A percentile compares a stretch with the other conserved stretches of the same genome.
Conservation (phyloP, 2,797 vertebrate genomes). For the Poecilia velifera region DNA sequence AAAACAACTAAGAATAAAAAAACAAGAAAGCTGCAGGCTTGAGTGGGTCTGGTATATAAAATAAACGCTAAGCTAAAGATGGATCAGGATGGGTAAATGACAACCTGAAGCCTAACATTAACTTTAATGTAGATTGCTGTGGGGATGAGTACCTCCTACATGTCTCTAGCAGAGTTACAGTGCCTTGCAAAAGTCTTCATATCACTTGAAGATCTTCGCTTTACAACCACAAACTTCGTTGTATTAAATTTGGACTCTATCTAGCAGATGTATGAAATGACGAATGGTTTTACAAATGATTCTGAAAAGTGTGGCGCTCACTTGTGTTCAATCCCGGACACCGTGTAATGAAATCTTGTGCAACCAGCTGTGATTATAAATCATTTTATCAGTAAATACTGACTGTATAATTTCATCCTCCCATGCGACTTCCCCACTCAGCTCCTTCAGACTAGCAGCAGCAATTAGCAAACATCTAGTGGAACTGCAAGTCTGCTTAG, state of each 20-base stretch:
- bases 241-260: neutral
- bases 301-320: neutral
- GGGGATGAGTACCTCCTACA: slow-evolving; percentile 26
- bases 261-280: neutral
- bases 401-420: neutral
- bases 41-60: slow-evolving; percentile 13
- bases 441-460: too few species aligned
- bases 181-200: neutral
- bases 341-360: neutral
- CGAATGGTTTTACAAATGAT: neutral
- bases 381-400: neutral
- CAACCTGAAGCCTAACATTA: slow-evolving; percentile 23
- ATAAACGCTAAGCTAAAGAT: slow-evolving; percentile 34
- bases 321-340: neutral
- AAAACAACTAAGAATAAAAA: neutral
- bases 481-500: too few species aligned
- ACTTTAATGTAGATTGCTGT: slow-evolving; percentile 49
- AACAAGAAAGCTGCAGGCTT: neutral
- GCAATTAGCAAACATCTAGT: too few species aligned
- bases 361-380: neutral
- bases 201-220: neutral
- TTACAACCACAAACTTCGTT: neutral
- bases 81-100: slow-evolving; percentile 33
- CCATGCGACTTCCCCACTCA: too few species aligned
- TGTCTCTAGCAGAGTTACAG: slow-evolving; percentile 37